Evolutionary conservation across 2,113 vertebrate genomes (phyloP).

Genomic region (Camelus bactrianus): DNA sequence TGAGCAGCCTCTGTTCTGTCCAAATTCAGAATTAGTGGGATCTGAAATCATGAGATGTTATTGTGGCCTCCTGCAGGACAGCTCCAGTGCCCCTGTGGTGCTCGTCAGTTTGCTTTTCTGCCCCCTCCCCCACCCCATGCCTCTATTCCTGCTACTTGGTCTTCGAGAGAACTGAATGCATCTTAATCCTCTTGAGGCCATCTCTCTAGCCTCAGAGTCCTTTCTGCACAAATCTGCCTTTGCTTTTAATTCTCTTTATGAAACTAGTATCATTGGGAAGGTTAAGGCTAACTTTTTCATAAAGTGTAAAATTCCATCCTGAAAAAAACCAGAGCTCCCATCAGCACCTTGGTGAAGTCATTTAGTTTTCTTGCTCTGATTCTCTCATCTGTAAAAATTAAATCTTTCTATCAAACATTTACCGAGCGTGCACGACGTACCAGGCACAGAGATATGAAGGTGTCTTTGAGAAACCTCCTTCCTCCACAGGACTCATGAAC

Average conservation of each 20-base stretch:
- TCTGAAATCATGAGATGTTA: not conserved
- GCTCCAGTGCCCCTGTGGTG: accelerated
- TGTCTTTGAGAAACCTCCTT: not conserved
- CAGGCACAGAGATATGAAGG: not conserved
- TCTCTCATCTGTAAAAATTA: conserved; percentile 22
- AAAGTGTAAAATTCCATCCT: not conserved
- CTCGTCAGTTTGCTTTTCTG: not conserved
- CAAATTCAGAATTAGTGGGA: not conserved
- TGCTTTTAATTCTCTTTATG: not conserved
- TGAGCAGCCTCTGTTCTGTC: not conserved
- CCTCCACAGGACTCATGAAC: not conserved
- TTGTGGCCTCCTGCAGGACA: not conserved
- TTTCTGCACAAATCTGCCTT: not conserved
- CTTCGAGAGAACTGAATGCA: not conserved
- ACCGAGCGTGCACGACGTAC: not conserved
- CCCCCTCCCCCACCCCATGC: too few species aligned
- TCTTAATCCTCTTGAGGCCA: not conserved
- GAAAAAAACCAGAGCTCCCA: not conserved
- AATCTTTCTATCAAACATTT: conserved; percentile 4
- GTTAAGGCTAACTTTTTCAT: not conserved
- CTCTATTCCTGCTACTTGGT: accelerated
- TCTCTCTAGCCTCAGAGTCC: not conserved
- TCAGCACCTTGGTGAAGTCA: not conserved
- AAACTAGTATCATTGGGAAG: not conserved
- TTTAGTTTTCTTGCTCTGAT: not conserved